Evolutionary conservation across 2,888 invertebrate species (phyloP).

Genomic region (Heliconius cydno): DNA sequence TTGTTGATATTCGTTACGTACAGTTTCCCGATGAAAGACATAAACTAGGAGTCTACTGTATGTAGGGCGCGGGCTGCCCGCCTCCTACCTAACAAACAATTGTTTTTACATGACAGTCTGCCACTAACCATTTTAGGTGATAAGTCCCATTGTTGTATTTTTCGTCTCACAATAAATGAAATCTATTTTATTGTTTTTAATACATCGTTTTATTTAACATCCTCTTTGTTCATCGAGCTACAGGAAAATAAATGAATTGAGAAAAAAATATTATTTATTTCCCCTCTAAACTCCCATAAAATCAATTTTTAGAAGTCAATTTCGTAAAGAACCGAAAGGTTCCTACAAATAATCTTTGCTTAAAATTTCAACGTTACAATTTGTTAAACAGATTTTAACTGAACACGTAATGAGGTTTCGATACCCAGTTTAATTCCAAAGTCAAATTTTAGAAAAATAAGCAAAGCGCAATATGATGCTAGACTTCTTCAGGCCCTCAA

Average conservation of each 20-base stretch:
- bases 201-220: slow-evolving; percentile 71
- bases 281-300: not conserved
- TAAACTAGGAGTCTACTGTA: slow-evolving; percentile 74
- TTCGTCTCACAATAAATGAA: slow-evolving; percentile 84
- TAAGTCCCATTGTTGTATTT: slow-evolving; percentile 84
- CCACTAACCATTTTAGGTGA: slow-evolving; percentile 83
- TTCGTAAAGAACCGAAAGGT: no score
- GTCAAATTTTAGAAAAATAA: not conserved
- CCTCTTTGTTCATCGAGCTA: not conserved
- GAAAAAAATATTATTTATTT: not conserved
- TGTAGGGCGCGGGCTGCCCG: slow-evolving; percentile 49
- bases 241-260: not conserved
- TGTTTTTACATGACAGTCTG: slow-evolving; percentile 79
- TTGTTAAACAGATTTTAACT: not conserved
- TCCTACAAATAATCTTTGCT: no score
- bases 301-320: not conserved
- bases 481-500: no score
- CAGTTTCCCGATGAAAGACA: slow-evolving; percentile 83
- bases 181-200: slow-evolving; percentile 84
- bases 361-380: no score
- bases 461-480: no score
- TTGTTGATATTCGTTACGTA: slow-evolving; percentile 79
- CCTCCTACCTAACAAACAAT: slow-evolving; percentile 64
- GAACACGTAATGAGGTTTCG: not conserved
- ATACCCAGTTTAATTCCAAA: not conserved